Evolutionary conservation across 2,113 vertebrate genomes (phyloP).

Genomic region (Prolemur simus): DNA sequence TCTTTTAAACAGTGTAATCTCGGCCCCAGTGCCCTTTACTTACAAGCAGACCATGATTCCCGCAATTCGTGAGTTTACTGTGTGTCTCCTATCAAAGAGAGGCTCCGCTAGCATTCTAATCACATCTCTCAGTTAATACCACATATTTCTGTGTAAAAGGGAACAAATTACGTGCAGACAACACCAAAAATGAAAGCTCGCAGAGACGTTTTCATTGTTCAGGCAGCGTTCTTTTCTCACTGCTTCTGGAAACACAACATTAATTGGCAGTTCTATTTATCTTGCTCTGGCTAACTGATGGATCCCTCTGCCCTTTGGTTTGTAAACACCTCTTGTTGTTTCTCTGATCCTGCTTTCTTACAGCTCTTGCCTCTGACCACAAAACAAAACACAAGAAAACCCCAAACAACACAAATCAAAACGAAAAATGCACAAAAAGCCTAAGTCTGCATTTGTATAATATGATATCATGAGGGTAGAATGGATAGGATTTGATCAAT

Average conservation of each 20-base stretch:
- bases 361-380: not conserved
- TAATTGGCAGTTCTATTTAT: conserved; percentile 45
- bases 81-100: not conserved
- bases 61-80: not conserved
- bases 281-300: conserved; percentile 7
- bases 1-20: not conserved
- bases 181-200: not conserved
- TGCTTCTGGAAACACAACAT: not conserved
- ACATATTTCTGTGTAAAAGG: not conserved
- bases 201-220: not conserved
- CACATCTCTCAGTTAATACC: conserved; percentile 28
- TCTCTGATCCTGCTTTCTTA: conserved; percentile 13
- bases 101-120: not conserved
- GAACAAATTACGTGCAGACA: not conserved
- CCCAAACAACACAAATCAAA: not conserved
- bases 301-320: not conserved
- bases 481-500: not conserved
- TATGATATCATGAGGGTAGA: not conserved
- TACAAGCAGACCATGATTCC: not conserved
- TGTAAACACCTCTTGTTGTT: conserved; percentile 5
- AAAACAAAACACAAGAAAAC: not conserved
- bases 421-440: no score
- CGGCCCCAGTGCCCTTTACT: not conserved
- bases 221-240: not conserved
- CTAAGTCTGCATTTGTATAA: not conserved